Base-by-base conservation (phyloP, 2,797 vertebrate species). In the Pseudochromis fuscus region DNA sequence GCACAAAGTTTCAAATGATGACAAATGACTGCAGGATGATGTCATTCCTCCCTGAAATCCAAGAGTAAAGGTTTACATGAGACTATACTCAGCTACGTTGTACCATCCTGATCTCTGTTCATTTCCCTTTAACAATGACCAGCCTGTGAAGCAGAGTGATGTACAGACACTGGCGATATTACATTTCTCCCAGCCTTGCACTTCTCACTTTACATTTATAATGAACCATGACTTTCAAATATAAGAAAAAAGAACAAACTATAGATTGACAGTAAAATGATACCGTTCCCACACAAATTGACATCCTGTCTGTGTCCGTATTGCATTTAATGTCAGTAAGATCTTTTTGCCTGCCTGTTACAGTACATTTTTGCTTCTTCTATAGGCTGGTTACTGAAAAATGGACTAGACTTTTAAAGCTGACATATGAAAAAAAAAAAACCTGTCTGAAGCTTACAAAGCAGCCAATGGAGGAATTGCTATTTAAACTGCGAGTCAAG, bases 301-400 rank as follows among this genome's bases (percentile, higher is more conserved):
- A 74, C 19, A 15, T 60, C 48, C 48, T 68, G 44, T 65, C 58
- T 65, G 4, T 62, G 79, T 70, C 83, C 73, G 83, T 91, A 90
- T 91, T 93, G 91, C 91, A 71, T 87, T 77, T 72, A 48, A 72
- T 57, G 23, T 60, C 30, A 53, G 18, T 56, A n/a, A 71, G 33
- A 69, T 72, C 10, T 70, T 77, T 81, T 83, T 71, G 69, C 53
- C 74, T 21, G 6, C 60, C 37, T 67, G 27, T 4, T 27, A 62
- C 81, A 78, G 56, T 69, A 74, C 9, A 16, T 67, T 63, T 69
- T 63, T 59, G 35, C 21, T 15, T 72, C 51, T 64, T 69, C 8
- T 46, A 9, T 27, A 27, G 19, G 46, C 19, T 4, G 24, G 58
- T 31, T 33, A 64, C 51, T 25, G 0, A 65, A 64, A 55, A 46